phyloP scores from a whole-genome alignment of 2,888 invertebrate genomes.

The Morpho helenor region DNA sequence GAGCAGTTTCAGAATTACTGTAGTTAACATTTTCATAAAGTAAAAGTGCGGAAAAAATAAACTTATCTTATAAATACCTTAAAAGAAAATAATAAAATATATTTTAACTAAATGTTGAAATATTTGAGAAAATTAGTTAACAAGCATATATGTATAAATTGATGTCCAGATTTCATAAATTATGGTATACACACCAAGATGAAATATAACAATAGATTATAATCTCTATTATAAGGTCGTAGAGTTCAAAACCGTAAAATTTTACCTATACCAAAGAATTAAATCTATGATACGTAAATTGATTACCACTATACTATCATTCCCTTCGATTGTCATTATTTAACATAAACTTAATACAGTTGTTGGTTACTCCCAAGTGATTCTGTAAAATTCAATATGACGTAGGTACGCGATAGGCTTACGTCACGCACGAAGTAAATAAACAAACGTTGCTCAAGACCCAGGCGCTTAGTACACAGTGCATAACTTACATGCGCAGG shows the following conservation, averaged over 20 bases:
- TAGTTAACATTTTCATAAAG: too few species aligned
- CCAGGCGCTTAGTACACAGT: conserved; percentile 56
- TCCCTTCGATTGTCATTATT: conserved; percentile 5
- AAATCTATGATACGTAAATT: conserved; percentile 33
- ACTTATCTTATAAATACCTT: too few species aligned
- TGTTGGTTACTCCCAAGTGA: conserved; percentile 7
- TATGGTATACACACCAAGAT: background rate
- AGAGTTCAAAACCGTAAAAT: conserved; percentile 33
- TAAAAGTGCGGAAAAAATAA: too few species aligned
- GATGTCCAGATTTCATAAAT: background rate
- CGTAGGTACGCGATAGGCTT: conserved; percentile 23
- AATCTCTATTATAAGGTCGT: conserved; percentile 24
- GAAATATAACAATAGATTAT: conserved; percentile 11
- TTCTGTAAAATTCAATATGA: conserved; percentile 11
- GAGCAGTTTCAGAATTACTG: too few species aligned
- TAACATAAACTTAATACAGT: background rate
- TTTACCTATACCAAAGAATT: background rate
- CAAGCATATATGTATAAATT: background rate
- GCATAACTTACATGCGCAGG: conserved; percentile 68
- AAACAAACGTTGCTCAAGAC: conserved; percentile 43
- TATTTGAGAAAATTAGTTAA: background rate
- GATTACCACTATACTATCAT: conserved; percentile 40
- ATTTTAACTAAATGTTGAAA: too few species aligned
- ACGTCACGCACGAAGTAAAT: conserved; percentile 26
- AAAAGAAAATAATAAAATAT: too few species aligned